Conservation (phyloP, 2,113 vertebrate genomes). For the Serilophus lunatus region DNA sequence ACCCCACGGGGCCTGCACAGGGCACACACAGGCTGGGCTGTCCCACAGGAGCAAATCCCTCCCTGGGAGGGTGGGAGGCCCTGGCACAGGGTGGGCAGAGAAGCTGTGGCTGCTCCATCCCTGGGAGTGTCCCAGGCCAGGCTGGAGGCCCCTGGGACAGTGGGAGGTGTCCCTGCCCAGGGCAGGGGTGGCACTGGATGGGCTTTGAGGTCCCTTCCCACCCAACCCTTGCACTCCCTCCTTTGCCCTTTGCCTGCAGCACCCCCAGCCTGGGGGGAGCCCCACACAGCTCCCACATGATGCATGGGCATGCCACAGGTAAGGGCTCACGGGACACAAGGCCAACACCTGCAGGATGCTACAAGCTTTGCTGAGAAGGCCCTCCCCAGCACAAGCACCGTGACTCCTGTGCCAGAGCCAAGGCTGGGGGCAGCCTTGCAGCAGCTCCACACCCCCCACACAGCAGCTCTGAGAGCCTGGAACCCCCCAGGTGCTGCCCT, state of each 20-base stretch:
- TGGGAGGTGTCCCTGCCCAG: not conserved
- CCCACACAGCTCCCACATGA: not conserved
- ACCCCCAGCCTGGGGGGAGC: accelerated
- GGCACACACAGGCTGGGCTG: not conserved
- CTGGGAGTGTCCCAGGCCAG: not conserved
- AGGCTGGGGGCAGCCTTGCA: too few species aligned
- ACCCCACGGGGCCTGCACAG: too few species aligned
- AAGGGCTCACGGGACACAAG: not conserved
- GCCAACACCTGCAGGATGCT: not conserved
- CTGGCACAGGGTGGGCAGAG: not conserved
- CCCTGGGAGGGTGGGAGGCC: not conserved
- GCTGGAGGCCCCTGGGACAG: accelerated
- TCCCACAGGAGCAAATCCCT: not conserved
- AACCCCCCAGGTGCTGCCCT: too few species aligned
- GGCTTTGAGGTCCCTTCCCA: not conserved
- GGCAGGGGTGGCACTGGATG: not conserved
- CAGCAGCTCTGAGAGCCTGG: too few species aligned
- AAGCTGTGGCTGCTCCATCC: not conserved
- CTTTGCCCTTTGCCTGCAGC: not conserved
- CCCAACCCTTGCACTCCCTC: not conserved
- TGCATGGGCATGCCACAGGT: accelerated
- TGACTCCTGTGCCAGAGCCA: too few species aligned
- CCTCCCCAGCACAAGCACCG: too few species aligned
- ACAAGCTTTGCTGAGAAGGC: not conserved
- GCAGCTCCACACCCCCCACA: too few species aligned